phyloP scores from a whole-genome alignment of 1,140 invertebrate genomes.

The Drosophila orosa region DNA sequence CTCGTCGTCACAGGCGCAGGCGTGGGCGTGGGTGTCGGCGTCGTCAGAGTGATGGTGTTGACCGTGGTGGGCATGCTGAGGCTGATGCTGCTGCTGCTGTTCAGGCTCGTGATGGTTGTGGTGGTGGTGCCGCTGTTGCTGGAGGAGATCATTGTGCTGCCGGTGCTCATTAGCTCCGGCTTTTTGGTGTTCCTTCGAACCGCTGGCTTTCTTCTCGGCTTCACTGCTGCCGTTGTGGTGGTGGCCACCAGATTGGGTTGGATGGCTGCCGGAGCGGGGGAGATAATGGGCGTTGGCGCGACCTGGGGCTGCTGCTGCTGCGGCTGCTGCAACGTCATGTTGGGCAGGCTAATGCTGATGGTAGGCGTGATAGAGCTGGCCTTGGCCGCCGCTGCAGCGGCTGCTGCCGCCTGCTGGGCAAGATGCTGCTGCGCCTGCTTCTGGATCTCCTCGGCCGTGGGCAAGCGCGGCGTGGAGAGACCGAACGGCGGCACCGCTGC shows the following conservation, averaged over 20 bases:
- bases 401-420: conserved; percentile 70
- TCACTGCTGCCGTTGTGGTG: conserved; percentile 71
- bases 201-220: conserved; percentile 76
- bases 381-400: conserved; percentile 49
- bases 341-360: conserved; percentile 67
- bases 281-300: conserved; percentile 37
- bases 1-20: conserved; percentile 14
- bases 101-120: conserved; percentile 24
- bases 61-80: conserved; percentile 41
- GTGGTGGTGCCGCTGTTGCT: conserved; percentile 27
- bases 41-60: conserved; percentile 57
- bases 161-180: conserved; percentile 41
- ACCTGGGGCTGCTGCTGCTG: conserved; percentile 17
- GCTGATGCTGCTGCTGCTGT: conserved; percentile 11
- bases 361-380: conserved; percentile 47
- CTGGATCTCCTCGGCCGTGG: conserved; percentile 81
- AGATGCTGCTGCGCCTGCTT: conserved; percentile 80
- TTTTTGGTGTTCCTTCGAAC: conserved; percentile 77
- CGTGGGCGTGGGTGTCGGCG: conserved; percentile 29
- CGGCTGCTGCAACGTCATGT: conserved; percentile 48
- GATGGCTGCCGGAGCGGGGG: conserved; percentile 27
- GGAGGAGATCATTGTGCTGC: conserved; percentile 9
- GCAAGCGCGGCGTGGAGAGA: conserved; percentile 79
- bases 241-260: conserved; percentile 37
- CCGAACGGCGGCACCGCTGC: conserved; percentile 72